Conservation (phyloP, 2,888 invertebrate species). For the Leucophenga maculata region DNA sequence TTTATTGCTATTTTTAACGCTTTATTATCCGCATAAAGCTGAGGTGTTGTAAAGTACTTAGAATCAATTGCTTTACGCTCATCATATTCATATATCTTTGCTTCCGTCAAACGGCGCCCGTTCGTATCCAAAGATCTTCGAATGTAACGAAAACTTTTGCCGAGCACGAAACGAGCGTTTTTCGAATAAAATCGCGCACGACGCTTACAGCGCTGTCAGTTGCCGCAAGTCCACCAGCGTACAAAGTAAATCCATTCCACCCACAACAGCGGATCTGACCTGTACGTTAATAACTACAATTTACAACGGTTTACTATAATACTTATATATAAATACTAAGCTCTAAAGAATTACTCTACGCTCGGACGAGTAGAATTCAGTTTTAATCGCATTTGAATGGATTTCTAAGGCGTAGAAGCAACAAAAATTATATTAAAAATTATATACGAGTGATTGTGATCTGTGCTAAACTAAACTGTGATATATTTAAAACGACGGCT, state of each 20-base stretch:
- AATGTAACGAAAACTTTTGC: constrained; percentile 12
- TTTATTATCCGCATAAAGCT: no score
- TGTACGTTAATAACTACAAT: not conserved
- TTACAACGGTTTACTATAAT: not conserved
- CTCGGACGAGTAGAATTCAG: not conserved
- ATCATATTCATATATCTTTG: constrained; percentile 6
- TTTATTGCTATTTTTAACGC: no score
- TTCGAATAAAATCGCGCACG: constrained; percentile 55
- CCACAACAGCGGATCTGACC: not conserved
- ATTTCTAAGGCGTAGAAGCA: constrained; percentile 14
- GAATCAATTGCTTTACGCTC: constrained; percentile 13
- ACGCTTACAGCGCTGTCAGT: constrained; percentile 48
- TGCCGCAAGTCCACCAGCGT: constrained; percentile 37
- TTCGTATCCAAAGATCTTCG: constrained; percentile 18
- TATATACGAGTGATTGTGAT: constrained; percentile 16
- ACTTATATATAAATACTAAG: constrained; percentile 29
- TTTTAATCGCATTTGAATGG: constrained; percentile 30
- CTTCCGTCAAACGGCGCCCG: not conserved
- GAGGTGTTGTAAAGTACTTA: no score
- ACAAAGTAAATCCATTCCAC: not conserved
- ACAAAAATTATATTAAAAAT: not conserved
- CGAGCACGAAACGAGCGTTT: not conserved
- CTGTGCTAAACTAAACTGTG: constrained; percentile 39
- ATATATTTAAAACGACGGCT: constrained; percentile 27
- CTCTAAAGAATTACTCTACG: not conserved